Percentiles rank a stretch among this genome's conserved stretches.
Conservation (phyloP, 2,797 vertebrate genomes). For the Parambassis ranga region DNA sequence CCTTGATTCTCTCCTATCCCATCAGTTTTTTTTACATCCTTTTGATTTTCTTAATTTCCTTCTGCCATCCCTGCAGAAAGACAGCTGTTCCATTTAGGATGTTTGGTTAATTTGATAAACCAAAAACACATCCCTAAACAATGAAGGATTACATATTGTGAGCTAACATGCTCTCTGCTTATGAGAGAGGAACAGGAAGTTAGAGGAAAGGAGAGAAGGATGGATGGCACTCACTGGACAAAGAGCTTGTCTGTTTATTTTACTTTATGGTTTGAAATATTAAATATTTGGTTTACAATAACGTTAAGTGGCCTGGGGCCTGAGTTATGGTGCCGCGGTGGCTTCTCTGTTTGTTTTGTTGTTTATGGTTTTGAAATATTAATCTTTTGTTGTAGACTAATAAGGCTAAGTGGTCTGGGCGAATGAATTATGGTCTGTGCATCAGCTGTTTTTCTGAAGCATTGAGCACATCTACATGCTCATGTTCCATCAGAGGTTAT, state of each 20-base stretch:
- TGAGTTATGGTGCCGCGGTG: conserved; percentile 66
- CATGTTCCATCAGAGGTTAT: conserved; percentile 36
- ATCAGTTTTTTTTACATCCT: not conserved
- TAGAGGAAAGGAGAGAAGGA: not conserved
- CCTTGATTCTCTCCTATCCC: not conserved
- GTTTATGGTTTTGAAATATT: conserved; percentile 75
- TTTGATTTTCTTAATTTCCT: not conserved
- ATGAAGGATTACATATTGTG: not conserved
- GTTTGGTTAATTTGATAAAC: conserved; percentile 31
- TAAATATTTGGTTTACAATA: conserved; percentile 78
- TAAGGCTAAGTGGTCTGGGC: conserved; percentile 75
- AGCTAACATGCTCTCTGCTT: not conserved
- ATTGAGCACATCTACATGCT: conserved; percentile 36
- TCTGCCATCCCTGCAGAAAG: conserved; percentile 4
- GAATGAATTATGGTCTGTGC: conserved; percentile 62
- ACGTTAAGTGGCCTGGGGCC: conserved; percentile 63
- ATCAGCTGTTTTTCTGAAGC: conserved; percentile 40
- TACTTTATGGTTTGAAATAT: conserved; percentile 68
- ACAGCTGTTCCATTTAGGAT: conserved; percentile 33
- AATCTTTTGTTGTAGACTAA: conserved; percentile 72
- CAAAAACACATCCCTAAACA: not conserved
- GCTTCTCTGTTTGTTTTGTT: conserved; percentile 70
- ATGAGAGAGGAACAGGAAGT: not conserved
- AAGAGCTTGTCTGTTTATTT: conserved; percentile 43
- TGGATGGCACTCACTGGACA: conserved; percentile 16